Conservation (phyloP, 2,113 vertebrate species). For the Nerophis lumbriciformis region DNA sequence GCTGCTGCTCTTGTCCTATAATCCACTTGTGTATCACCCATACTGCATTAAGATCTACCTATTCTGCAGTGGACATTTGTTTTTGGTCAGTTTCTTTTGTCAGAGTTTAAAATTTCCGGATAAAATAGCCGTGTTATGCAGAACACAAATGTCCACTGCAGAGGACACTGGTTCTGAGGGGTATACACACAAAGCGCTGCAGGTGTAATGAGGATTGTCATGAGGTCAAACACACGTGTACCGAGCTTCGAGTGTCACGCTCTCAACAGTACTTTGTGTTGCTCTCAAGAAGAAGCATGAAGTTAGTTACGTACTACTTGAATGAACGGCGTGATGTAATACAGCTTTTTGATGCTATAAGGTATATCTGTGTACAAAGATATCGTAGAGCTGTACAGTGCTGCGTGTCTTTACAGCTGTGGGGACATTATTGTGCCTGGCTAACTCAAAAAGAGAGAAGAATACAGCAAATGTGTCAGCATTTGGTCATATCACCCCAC, state of each 20-base stretch:
- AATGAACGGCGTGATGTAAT: too few species aligned
- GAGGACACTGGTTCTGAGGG: too few species aligned
- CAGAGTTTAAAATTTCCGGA: too few species aligned
- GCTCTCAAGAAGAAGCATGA: slow-evolving; percentile 80
- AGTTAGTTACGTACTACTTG: background rate
- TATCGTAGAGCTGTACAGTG: background rate
- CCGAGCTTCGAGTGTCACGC: slow-evolving; percentile 87
- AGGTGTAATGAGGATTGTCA: slow-evolving; percentile 66
- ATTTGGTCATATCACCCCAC: slow-evolving; percentile 35
- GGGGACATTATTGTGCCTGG: slow-evolving; percentile 16
- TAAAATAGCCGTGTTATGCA: too few species aligned
- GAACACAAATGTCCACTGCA: too few species aligned
- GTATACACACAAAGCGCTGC: background rate
- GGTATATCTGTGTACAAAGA: too few species aligned
- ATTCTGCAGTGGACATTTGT: too few species aligned
- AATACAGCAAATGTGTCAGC: slow-evolving; percentile 34
- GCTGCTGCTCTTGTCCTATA: background rate
- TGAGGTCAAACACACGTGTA: slow-evolving; percentile 98
- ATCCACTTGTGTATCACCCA: background rate
- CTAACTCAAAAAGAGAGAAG: background rate
- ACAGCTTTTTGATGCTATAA: too few species aligned
- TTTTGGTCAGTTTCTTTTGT: too few species aligned
- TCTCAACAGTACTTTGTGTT: slow-evolving; percentile 88
- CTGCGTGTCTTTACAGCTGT: background rate
- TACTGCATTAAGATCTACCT: background rate